Evolutionary conservation across 2,113 vertebrate genomes (phyloP), one percentile per base, ranked within the genome.

Genomic region (Cyprichromis sp.): DNA sequence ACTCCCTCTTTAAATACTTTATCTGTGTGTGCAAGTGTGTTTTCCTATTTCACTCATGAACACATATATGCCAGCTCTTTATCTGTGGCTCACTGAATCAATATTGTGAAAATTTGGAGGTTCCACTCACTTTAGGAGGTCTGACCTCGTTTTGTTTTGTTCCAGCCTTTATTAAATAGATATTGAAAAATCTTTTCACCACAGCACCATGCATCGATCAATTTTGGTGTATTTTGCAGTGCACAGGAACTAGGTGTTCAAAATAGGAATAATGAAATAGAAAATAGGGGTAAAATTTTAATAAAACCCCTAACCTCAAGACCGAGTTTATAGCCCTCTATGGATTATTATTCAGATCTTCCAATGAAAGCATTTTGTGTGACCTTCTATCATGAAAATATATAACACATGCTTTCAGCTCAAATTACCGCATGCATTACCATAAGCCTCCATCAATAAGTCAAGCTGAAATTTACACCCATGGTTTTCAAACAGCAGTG

Each of bases 1-100:
- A 83, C 91, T 90, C 61, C 86, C 86, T 92, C 78, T 92, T 80
- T 81, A 86, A 66, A 57, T 80, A 82, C 76, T 81, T 38, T 83
- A n/a, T 73, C 13, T 87, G 50, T 87, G 42, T 83, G 34, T 85
- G 38, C 68, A 54, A 83, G 57, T 47, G 47, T 55, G 81, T 73
- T 66, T 83, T 59, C 12, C 42, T 82, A n/a, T 42, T 83, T 31
- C 0, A 45, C 81, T 86, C 79, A 88, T 89, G 78, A 88, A 86
- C 82, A 88, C 86, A 79, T 91, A 85, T 88, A 81, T 90, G 21
- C 50, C 63, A 7, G 61, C 73, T 2, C 34, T 50, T 59, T 52
- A 9, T 83, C 82, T 29, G 61, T 79, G 71, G 81, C 24, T 40
- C 45, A 47, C 79, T 57, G 50, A 82, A 83, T 86, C 31, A 83